Base-by-base conservation (phyloP, 2,888 invertebrate species). In the Pollenia amentaria region DNA sequence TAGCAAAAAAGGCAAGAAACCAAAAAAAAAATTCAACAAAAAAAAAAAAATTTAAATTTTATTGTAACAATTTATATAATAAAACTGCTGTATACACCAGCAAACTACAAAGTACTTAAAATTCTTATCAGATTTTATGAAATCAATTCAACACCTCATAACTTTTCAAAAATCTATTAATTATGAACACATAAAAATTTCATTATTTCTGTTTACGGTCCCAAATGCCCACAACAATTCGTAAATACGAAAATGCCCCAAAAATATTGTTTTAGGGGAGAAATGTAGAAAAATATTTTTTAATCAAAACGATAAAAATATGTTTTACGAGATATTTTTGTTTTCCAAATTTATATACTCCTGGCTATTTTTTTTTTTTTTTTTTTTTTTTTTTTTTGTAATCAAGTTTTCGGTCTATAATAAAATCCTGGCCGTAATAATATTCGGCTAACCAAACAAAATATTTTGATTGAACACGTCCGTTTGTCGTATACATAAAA, bases 391-490 rank as follows among this genome's bases (percentile, higher is more conserved):
- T 69, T 44, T 38, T 75, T 85, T 70, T 78, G 48, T 76, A 72
- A 69, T 69, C 44, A 75, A 67, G 42, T 62, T 72, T 46, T 73
- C 69, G 60, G 53, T 14, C 76, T 51, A 84, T 81, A 73, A 80
- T 70, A 29, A 73, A 84, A 81, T 80, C 80, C 84, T 80, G 80
- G 21, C 18, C 57, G 64, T 80, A 55, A 72, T 84, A 84, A 73
- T 73, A 84, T 80, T 87, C 77, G 87, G 84, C 85, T 85, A 88
- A 86, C 87, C 88, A 88, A 88, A 87, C 88, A 87, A 85, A 88
- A 88, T 84, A 87, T 87, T 88, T 87, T 89, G 89, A 89, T 89
- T 89, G 89, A 88, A 89, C 89, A 89, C 89, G 89, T 89, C 89
- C 89, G 87, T 88, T 89, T 87, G 87, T 88, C 89, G 87, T 88